Evolutionary conservation across 2,797 vertebrate genomes (phyloP).

Genomic region (Lithobates pipiens): DNA sequence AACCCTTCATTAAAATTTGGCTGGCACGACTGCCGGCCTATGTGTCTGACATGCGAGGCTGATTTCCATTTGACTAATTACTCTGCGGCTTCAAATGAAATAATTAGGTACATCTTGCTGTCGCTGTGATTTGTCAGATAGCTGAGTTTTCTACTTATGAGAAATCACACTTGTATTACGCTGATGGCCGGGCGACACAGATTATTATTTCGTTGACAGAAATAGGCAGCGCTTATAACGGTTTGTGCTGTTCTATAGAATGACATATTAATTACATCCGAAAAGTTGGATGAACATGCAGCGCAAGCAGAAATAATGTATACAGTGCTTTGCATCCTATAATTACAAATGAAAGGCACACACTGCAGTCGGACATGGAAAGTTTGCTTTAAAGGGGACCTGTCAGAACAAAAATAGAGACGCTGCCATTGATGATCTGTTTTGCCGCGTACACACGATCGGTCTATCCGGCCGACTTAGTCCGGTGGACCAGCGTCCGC

Average conservation of each 20-base stretch:
- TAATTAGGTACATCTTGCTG: background rate
- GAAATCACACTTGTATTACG: background rate
- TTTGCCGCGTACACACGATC: too few species aligned
- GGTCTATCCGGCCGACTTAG: too few species aligned
- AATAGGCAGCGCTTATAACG: background rate
- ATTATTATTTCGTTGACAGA: background rate
- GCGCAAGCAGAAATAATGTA: background rate
- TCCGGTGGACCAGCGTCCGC: too few species aligned
- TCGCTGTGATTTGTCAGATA: background rate
- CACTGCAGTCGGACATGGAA: background rate
- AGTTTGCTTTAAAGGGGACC: background rate
- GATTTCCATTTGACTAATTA: background rate
- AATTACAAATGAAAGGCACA: background rate
- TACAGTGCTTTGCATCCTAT: background rate
- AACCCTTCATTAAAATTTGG: background rate
- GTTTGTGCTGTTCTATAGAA: background rate
- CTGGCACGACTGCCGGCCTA: background rate
- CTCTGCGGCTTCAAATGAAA: background rate
- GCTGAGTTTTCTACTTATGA: background rate
- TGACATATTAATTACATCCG: conserved; percentile 4
- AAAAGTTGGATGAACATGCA: background rate
- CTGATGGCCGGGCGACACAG: background rate
- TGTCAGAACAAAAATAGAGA: too few species aligned
- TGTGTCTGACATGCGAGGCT: background rate
- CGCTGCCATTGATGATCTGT: too few species aligned